Evolutionary conservation across 2,113 vertebrate species (phyloP).

Genomic region (Xyliphius kryptos): DNA sequence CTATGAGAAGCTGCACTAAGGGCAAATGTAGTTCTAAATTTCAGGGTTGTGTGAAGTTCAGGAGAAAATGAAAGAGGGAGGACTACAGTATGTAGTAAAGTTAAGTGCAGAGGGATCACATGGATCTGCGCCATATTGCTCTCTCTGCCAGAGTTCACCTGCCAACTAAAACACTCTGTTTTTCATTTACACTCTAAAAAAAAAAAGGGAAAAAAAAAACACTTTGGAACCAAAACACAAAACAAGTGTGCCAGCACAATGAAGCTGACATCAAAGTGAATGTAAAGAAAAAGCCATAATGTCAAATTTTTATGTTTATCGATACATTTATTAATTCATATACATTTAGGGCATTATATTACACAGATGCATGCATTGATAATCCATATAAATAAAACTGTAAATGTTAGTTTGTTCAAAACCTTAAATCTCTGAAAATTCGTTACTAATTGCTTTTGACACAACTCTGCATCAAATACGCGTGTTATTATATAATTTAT

Average conservation of each 20-base stretch:
- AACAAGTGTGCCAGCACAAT: slow-evolving; percentile 31
- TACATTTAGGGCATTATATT: no score
- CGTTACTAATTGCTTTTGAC: no score
- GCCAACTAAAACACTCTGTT: slow-evolving; percentile 70
- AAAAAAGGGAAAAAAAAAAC: slow-evolving; percentile 1
- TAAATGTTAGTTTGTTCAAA: no score
- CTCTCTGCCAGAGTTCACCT: slow-evolving; percentile 56
- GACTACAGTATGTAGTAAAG: slow-evolving; percentile 4
- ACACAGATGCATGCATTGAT: no score
- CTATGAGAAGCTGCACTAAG: background rate
- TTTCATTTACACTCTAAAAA: slow-evolving; percentile 50
- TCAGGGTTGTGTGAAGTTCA: slow-evolving; percentile 21
- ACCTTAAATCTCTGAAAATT: no score
- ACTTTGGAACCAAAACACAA: slow-evolving; percentile 30
- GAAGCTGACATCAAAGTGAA: background rate
- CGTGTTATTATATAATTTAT: no score
- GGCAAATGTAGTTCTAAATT: background rate
- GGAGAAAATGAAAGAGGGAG: slow-evolving; percentile 14
- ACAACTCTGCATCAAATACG: no score
- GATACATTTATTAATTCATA: no score
- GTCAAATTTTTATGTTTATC: no score
- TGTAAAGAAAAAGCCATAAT: background rate
- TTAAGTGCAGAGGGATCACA: slow-evolving; percentile 24
- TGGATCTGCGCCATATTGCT: slow-evolving; percentile 63
- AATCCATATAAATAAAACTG: no score